Evolutionary conservation across 2,113 vertebrate genomes (phyloP).

Genomic region (Phasianus colchicus): DNA sequence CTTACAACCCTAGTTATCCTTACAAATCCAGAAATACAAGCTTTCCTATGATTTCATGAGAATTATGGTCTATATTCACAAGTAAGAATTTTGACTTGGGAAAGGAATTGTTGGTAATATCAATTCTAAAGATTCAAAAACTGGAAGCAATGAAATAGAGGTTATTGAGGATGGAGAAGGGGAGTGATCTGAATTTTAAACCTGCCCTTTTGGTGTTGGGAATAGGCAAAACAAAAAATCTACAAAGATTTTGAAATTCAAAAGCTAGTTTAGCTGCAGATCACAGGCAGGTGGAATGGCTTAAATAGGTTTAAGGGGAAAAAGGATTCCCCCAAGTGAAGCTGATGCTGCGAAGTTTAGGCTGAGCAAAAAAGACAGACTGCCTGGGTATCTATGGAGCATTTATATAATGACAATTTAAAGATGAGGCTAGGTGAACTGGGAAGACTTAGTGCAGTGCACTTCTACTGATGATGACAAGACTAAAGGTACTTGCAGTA

Average conservation of each 20-base stretch:
- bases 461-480: not conserved
- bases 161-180: not conserved
- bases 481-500: not conserved
- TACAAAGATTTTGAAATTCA: not conserved
- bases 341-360: not conserved
- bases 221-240: not conserved
- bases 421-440: not conserved
- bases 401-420: not conserved
- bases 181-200: not conserved
- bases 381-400: rapidly evolving
- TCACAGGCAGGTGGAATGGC: not conserved
- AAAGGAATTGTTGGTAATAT: not conserved
- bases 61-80: not conserved
- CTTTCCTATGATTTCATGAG: not conserved
- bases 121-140: not conserved
- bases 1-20: not conserved
- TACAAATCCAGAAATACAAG: not conserved
- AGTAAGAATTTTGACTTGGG: not conserved
- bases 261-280: not conserved
- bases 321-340: not conserved
- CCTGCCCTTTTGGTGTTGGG: not conserved
- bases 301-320: not conserved
- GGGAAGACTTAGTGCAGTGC: not conserved
- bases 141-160: not conserved
- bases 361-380: not conserved